Evolutionary conservation across 2,113 vertebrate genomes (phyloP), one percentile per base, ranked within the genome.

Genomic region (Lathamus discolor): DNA sequence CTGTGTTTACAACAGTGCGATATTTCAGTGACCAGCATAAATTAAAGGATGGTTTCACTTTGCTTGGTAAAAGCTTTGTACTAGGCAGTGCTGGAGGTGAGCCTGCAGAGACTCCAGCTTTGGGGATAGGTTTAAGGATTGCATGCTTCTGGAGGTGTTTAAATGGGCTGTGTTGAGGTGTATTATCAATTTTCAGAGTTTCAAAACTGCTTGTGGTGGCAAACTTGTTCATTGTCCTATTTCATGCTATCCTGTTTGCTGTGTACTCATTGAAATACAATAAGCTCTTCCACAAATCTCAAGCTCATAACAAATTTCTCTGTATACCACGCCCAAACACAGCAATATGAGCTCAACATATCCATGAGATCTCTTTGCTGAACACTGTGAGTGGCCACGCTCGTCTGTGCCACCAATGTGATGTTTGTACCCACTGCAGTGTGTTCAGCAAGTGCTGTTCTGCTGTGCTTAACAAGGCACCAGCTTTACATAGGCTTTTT

Each of bases 341-440:
- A 17, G 9, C 1, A 10, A 9, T 16, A 16, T 1, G 12, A 49
- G 54, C 33, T 84, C n/a, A 13, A 7, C 1, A 3, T 17, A 39
- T 35, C 76, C 46, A 14, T 20, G 10, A 9, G 37, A 6, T 29
- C 52, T 27, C 69, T n/a, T 19, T 10, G 49, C 28, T 73, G 54
- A 23, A 25, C 49, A 9, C 20, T 2, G 3, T 9, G 10, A 52
- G 39, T 0, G 2, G 35, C 39, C 4, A 0, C 0, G 2, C 23
- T 84, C 2, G 9, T 2, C 35, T 43, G 35, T 8, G 49, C 10
- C 5, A 25, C 33, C 39, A 28, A 1, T 2, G 5, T 13, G 25
- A 15, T 8, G 13, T 29, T 28, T 28, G 19, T 27, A 9, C 20
- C 64, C 46, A 76, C 24, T 24, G 3, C 4, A 2, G 31, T 2